phyloP scores from a whole-genome alignment of 1,140 invertebrate species.

The Muscidifurax raptorellus region DNA sequence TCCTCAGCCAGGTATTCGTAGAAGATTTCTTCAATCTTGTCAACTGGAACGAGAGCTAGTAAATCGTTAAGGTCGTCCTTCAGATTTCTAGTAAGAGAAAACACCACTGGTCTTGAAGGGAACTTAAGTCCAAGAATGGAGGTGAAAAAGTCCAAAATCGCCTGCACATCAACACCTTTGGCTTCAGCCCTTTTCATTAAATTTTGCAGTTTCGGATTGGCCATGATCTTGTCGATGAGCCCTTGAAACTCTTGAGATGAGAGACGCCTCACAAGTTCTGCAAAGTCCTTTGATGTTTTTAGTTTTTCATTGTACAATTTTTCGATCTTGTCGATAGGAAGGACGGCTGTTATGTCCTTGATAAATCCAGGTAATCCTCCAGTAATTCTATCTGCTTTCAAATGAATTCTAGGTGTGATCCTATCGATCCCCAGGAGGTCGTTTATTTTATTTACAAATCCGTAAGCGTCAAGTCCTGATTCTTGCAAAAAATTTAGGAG shows the following conservation, averaged over 20 bases:
- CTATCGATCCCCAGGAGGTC: constrained; percentile 45
- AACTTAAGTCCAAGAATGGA: constrained; percentile 58
- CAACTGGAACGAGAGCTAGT: constrained; percentile 42
- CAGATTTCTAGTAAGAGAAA: background rate
- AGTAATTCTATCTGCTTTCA: background rate
- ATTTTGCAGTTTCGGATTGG: constrained; percentile 41
- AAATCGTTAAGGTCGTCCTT: constrained; percentile 57
- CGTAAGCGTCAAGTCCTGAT: constrained; percentile 51
- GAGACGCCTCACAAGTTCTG: constrained; percentile 51
- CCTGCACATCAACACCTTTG: constrained; percentile 55
- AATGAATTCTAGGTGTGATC: background rate
- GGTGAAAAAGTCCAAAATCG: constrained; percentile 53
- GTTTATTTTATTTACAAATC: constrained; percentile 53
- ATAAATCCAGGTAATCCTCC: constrained; percentile 55
- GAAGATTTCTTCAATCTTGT: constrained; percentile 53
- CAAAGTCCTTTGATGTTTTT: constrained; percentile 55
- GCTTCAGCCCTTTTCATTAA: constrained; percentile 44
- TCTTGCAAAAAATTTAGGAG: constrained; percentile 47
- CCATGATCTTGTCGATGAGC: constrained; percentile 36
- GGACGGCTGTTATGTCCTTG: constrained; percentile 23
- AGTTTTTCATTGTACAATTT: constrained; percentile 60
- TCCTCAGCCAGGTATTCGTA: constrained; percentile 56
- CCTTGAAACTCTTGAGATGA: constrained; percentile 48
- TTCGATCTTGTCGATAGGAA: constrained; percentile 52
- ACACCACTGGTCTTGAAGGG: constrained; percentile 3